phyloP scores from a whole-genome alignment of 2,113 vertebrate genomes.

The Ochotona princeps region DNA sequence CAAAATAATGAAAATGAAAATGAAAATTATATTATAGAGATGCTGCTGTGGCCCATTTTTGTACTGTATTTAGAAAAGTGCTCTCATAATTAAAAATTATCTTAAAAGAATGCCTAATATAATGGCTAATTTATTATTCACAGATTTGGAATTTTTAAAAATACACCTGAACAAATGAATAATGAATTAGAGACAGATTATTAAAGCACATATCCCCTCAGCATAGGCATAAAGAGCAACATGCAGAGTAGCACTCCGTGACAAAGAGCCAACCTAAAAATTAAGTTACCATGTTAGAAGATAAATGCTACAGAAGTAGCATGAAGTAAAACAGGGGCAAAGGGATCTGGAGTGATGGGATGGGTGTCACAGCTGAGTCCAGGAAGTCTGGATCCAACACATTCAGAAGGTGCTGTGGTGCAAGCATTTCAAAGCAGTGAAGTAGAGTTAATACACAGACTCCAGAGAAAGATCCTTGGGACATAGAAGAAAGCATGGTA shows the following conservation, averaged over 20 bases:
- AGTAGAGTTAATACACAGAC: neutral
- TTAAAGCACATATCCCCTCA: neutral
- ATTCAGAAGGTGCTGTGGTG: neutral
- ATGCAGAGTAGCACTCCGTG: neutral
- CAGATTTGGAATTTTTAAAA: neutral
- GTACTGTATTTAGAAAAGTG: slow-evolving; percentile 25
- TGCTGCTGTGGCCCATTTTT: neutral
- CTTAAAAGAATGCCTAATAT: neutral
- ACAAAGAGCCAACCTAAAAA: neutral
- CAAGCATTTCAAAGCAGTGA: neutral
- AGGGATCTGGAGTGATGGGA: no score
- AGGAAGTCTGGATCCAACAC: neutral
- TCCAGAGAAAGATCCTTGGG: neutral
- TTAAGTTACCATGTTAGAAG: neutral
- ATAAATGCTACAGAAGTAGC: neutral
- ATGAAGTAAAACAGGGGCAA: neutral
- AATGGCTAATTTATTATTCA: neutral
- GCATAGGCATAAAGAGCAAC: no score
- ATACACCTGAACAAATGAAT: no score
- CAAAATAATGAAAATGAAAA: neutral
- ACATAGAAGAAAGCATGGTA: neutral
- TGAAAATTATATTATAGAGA: neutral
- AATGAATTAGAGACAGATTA: no score
- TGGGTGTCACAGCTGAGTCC: neutral
- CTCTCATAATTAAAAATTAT: slow-evolving; percentile 22